These are phyloP conservation scores for Acanthosepion esculentum DNA, from an alignment of 2,888 invertebrate species.

Conservation along the genomic window DNA sequence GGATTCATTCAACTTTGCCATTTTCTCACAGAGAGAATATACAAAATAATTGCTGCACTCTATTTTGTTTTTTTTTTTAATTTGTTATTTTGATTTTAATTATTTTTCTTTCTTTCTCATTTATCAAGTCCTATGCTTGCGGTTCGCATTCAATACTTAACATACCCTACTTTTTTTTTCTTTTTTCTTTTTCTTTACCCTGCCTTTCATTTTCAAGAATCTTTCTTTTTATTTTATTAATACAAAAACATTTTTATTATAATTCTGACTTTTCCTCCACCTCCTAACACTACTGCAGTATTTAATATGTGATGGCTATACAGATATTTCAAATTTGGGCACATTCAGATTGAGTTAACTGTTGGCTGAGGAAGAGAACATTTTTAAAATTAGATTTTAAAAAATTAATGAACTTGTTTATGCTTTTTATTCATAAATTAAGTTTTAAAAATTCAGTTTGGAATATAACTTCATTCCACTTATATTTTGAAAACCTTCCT, in stretches of 20 bases:
- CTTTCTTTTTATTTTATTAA: background rate
- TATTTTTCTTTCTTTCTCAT: background rate
- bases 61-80: too few species aligned
- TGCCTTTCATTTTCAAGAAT: background rate
- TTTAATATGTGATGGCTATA: too few species aligned
- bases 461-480: too few species aligned
- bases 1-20: background rate
- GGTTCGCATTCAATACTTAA: background rate
- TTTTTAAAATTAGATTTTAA: too few species aligned
- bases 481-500: too few species aligned
- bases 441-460: too few species aligned
- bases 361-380: too few species aligned
- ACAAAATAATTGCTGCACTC: background rate
- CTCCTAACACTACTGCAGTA: background rate
- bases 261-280: background rate
- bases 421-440: too few species aligned
- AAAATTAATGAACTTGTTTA: too few species aligned
- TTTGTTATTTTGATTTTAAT: background rate
- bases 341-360: too few species aligned
- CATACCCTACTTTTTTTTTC: background rate
- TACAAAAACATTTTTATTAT: background rate
- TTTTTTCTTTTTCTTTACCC: background rate
- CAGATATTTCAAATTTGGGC: too few species aligned
- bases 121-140: background rate
- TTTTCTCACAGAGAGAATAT: background rate